Conservation (phyloP, 2,797 vertebrate species). For the Petrocephalus sullivani region DNA sequence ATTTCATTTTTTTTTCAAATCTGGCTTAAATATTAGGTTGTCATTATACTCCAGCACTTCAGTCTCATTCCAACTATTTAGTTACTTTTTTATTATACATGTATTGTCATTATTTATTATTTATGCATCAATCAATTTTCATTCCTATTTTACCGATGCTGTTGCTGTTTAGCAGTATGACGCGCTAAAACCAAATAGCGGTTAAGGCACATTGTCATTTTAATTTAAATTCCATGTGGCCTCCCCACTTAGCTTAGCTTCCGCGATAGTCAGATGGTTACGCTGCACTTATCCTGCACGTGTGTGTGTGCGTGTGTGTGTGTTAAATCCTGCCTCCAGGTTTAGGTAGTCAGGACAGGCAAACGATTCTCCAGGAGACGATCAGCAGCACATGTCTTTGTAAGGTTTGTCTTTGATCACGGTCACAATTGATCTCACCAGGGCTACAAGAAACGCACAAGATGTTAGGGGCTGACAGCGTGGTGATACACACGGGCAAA, state of each 20-base stretch:
- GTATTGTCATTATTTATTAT: background rate
- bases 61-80: background rate
- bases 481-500: background rate
- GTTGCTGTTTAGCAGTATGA: background rate
- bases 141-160: background rate
- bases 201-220: background rate
- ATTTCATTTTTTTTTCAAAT: background rate
- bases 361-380: background rate
- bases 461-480: background rate
- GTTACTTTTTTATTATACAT: conserved; percentile 1
- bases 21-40: conserved; percentile 1
- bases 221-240: background rate
- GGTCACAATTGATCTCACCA: background rate
- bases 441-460: background rate
- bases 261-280: background rate
- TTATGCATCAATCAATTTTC: conserved; percentile 3
- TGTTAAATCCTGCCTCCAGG: background rate
- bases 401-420: background rate
- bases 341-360: background rate
- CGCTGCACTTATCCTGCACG: background rate
- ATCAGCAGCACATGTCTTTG: background rate
- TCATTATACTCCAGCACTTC: conserved; percentile 1
- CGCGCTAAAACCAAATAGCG: background rate
- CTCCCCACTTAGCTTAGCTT: background rate
- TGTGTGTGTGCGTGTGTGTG: background rate